Conservation (phyloP, 2,888 invertebrate species). For the Ptychoptera albimana region DNA sequence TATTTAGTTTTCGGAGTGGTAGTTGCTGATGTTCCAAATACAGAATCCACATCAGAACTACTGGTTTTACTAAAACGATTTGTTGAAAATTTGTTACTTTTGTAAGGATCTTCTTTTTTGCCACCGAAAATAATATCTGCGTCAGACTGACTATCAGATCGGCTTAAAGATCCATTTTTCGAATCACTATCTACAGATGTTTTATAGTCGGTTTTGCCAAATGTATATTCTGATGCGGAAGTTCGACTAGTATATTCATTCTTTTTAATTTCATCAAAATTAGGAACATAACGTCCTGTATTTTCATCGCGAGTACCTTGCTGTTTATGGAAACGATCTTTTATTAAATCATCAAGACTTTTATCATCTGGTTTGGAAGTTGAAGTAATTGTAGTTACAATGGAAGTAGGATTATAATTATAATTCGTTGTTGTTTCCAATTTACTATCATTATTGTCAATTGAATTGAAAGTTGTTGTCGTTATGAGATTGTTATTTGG, state of each 20-base stretch:
- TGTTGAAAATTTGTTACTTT: too few relatives aligned
- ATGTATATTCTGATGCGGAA: not conserved
- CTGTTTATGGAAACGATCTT: slow-evolving; percentile 5
- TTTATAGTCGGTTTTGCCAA: not conserved
- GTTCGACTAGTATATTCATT: not conserved
- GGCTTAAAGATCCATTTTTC: not conserved
- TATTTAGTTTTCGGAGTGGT: slow-evolving; percentile 23
- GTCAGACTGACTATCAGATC: slow-evolving; percentile 16
- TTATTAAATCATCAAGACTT: slow-evolving; percentile 7
- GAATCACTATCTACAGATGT: not conserved
- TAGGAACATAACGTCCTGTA: slow-evolving; percentile 3
- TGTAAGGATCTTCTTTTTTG: too few relatives aligned
- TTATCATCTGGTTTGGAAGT: slow-evolving; percentile 1
- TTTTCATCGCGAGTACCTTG: slow-evolving; percentile 2
- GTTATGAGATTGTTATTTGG: too few relatives aligned
- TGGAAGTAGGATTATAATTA: not conserved
- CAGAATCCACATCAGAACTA: not conserved
- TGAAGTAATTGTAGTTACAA: not conserved
- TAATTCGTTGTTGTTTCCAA: not conserved
- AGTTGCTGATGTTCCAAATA: slow-evolving; percentile 11
- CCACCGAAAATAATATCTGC: slow-evolving; percentile 29
- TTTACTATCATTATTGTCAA: too few relatives aligned
- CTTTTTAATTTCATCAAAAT: not conserved
- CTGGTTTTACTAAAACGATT: too few relatives aligned
- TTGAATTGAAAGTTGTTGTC: too few relatives aligned